Base-by-base conservation (phyloP, 2,888 invertebrate species). In the Caenorhabditis becei region DNA sequence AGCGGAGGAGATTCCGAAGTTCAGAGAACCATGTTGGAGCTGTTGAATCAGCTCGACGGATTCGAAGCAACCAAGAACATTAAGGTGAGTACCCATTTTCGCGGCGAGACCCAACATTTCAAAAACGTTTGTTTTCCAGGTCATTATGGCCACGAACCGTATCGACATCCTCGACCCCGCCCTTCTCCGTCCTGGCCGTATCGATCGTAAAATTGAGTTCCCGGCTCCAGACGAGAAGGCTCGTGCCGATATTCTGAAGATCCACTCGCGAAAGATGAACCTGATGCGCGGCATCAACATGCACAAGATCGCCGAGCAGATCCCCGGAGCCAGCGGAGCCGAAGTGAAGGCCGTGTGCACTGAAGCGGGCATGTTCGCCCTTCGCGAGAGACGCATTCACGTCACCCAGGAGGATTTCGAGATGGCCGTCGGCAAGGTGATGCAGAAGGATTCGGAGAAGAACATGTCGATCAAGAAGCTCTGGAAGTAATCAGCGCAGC, bases 401-500 rank as follows among this genome's bases (percentile, higher is more conserved):
- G 99, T 99, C 0, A 99, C 97, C 1, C 99, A 99, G 92, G 99
- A 99, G 93, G 99, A 99, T 93, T 99, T 99, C 92, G 99, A 99
- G 93, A 96, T 99, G 96, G 99, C 99, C 1, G 99, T 99, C 0
- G 98, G 99, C 65, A 99, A 99, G 93, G 97, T 99, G 49, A 99
- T 99, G 99, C 97, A 98, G 93, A 99, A 99, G 92, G 99, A 99
- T 92, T 97, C 97, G 0, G 99, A 99, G 92, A 99, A 99, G 94
- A 99, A 99, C 92, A 98, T 99, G 97, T 99, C 99, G 49, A 97
- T 99, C 92, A 99, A 99, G 93, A 99, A 99, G 92, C 94, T 99
- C 88, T 99, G 98, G 98, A 99, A 99, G 93, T 98, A 95, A 94
- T 28, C 32, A 20, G 5, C 35, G 10, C 7, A 35, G 35, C 4